Evolutionary conservation across 2,797 vertebrate species (phyloP).

Genomic region (Smutsia temminckii): DNA sequence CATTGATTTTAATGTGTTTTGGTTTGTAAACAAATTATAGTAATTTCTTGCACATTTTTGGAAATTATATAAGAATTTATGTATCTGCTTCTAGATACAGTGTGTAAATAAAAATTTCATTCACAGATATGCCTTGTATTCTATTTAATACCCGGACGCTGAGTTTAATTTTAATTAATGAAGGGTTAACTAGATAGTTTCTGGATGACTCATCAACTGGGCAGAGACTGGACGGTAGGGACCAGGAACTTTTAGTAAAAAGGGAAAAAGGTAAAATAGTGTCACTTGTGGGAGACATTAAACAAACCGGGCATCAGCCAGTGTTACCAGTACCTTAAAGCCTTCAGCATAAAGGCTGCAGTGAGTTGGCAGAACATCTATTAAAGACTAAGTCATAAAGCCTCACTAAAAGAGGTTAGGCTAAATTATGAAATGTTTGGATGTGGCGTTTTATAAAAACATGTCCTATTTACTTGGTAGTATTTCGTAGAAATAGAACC

Average conservation of each 20-base stretch:
- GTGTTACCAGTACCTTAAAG: background rate
- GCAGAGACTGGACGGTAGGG: background rate
- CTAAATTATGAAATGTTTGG: background rate
- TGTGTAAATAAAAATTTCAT: constrained; percentile 96
- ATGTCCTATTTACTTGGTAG: background rate
- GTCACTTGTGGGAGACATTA: background rate
- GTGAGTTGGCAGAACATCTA: background rate
- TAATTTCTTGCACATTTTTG: constrained; percentile 99
- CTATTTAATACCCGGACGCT: constrained; percentile 25
- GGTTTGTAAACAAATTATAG: constrained; percentile 91
- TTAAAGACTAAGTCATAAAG: background rate
- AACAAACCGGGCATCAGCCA: background rate
- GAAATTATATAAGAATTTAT: constrained; percentile 96
- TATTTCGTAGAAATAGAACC: background rate
- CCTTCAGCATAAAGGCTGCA: background rate
- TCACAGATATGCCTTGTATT: constrained; percentile 86
- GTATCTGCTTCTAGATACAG: constrained; percentile 96
- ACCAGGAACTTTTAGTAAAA: background rate
- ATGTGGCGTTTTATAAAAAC: background rate
- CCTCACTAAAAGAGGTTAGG: background rate
- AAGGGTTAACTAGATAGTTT: background rate
- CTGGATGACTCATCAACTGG: background rate
- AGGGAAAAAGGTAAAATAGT: background rate
- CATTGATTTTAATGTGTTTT: constrained; percentile 91
- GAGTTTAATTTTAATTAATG: constrained; percentile 1